Evolutionary conservation across 2,797 vertebrate genomes (phyloP), one percentile per base, ranked within the genome.

Genomic region (Alcedo atthis): DNA sequence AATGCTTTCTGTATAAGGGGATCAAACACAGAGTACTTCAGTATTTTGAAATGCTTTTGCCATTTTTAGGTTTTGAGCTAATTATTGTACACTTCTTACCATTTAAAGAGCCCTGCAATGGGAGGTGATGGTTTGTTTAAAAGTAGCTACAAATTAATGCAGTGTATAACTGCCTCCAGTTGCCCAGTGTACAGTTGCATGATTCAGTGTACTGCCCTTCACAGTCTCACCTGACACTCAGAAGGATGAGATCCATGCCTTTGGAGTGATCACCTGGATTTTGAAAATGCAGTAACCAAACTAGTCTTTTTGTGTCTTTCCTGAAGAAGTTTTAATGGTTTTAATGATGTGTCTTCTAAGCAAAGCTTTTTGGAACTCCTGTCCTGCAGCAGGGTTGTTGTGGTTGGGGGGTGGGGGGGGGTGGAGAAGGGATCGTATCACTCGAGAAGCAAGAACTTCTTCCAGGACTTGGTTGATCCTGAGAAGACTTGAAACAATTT

Each of bases 401-500:
- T 37, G 37, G 37, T 37, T 37, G 37, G 13, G 9, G 28, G n/a
- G 33, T n/a, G 15, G 37, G 13, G 9, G 28, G n/a, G 33, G 33
- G 15, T 0, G 2, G 35, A 26, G 37, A 70, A 43, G 14, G 43
- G 37, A 58, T 78, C 81, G 8, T 74, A 25, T 83, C 64, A 33
- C 14, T 94, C 26, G 45, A 59, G 54, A 81, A 85, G 54, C 7
- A 62, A 51, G 49, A 90, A 64, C 24, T 62, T 75, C 26, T 87
- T 85, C 69, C 33, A 69, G 59, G 51, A 68, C 54, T 62, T 78
- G 76, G 63, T 73, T 87, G 87, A 85, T 73, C 62, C 43, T 71
- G 32, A 45, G 59, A 89, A 78, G 51, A 37, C 76, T 71, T 85
- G 30, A 66, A 93, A 87, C 46, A 63, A 76, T 87, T 89, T 81